Evolutionary conservation across 2,888 invertebrate species (phyloP).

Genomic region (Autographa pulchrina): DNA sequence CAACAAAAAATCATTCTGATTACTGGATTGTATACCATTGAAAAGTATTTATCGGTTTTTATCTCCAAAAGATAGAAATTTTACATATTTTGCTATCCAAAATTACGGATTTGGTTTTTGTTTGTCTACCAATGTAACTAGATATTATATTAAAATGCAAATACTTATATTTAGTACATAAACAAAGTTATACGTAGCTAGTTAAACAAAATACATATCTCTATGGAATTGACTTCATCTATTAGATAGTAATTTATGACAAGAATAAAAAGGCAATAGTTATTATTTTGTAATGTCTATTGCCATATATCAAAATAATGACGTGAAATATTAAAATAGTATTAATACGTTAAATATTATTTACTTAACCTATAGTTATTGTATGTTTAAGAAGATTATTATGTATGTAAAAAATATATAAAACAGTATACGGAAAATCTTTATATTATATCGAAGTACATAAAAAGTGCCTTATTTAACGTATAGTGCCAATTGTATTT

Average conservation of each 20-base stretch:
- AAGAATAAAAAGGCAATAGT: neutral
- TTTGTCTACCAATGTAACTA: neutral
- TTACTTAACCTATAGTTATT: neutral
- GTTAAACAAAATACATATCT: conserved; percentile 38
- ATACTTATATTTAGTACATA: conserved; percentile 9
- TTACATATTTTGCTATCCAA: too few relatives aligned
- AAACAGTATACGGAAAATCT: neutral
- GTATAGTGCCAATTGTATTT: conserved; percentile 35
- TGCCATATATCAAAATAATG: neutral
- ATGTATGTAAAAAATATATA: neutral
- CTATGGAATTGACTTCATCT: conserved; percentile 35
- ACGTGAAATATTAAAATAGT: neutral
- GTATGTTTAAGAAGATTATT: neutral
- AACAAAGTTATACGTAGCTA: conserved; percentile 40
- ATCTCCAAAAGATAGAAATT: too few relatives aligned
- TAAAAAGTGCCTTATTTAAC: conserved; percentile 47
- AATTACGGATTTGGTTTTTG: too few relatives aligned
- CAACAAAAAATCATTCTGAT: too few relatives aligned
- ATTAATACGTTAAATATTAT: neutral
- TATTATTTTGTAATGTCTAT: neutral
- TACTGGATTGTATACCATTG: too few relatives aligned
- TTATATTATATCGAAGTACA: conserved; percentile 33
- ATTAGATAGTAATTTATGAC: neutral
- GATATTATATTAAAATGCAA: neutral
- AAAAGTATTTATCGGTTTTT: too few relatives aligned